Conservation (phyloP, 2,113 vertebrate species). For the Prunella himalayana region DNA sequence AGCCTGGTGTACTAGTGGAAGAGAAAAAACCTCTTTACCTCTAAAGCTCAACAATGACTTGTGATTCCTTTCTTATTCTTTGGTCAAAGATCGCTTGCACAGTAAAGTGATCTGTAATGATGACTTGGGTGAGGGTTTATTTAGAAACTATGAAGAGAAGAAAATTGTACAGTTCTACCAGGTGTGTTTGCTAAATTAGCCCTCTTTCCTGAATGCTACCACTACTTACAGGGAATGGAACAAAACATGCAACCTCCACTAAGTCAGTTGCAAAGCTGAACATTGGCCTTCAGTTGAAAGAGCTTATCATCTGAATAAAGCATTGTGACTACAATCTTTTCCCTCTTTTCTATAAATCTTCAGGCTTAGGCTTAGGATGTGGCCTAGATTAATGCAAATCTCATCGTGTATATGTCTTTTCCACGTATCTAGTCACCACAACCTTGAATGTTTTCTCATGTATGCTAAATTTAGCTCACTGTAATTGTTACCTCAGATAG, state of each 20-base stretch:
- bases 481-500: not conserved
- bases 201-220: not conserved
- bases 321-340: not conserved
- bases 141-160: not conserved
- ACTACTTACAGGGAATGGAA: not conserved
- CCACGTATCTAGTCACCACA: not conserved
- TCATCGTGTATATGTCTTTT: not conserved
- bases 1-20: not conserved
- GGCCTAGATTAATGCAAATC: constrained; percentile 1
- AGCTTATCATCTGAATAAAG: not conserved
- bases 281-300: not conserved
- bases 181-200: not conserved
- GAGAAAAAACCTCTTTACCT: not conserved
- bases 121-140: not conserved
- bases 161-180: not conserved
- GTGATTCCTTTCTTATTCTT: not conserved
- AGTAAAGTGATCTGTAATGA: constrained; percentile 8
- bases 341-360: not conserved
- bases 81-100: not conserved
- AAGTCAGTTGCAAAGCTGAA: not conserved
- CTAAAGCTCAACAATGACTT: not conserved
- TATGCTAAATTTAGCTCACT: not conserved
- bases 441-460: not conserved
- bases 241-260: not conserved
- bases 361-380: not conserved